These are phyloP conservation scores for Condylura cristata DNA, from an alignment of 2,113 vertebrate genomes.

Conservation along the genomic window DNA sequence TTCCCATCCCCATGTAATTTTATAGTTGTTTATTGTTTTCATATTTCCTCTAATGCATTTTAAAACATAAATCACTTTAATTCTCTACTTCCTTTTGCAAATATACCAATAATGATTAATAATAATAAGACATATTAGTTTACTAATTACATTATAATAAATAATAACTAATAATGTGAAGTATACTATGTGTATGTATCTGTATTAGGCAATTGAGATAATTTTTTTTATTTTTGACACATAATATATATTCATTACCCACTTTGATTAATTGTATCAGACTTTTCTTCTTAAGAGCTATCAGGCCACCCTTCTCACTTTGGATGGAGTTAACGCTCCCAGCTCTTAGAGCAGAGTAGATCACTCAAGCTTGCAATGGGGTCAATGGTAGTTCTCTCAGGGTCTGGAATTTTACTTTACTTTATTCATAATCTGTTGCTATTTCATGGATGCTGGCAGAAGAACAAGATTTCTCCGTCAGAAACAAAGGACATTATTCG, in stretches of 20 bases:
- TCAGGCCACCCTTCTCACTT: background rate
- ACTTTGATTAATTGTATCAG: background rate
- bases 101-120: background rate
- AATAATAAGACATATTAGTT: background rate
- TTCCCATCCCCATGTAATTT: too few relatives aligned
- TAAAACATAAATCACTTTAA: conserved; percentile 36
- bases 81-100: conserved; percentile 13
- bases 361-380: background rate
- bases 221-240: background rate
- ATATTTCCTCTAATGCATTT: conserved; percentile 8
- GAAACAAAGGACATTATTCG: background rate
- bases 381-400: background rate
- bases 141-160: too few relatives aligned
- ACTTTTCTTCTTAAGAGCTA: background rate
- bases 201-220: background rate
- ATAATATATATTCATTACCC: background rate
- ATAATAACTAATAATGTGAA: background rate
- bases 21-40: too few relatives aligned
- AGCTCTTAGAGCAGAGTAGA: background rate
- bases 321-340: background rate
- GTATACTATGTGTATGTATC: background rate
- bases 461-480: background rate
- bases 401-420: conserved; percentile 3
- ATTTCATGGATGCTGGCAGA: background rate
- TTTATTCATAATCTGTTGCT: background rate